Base-by-base conservation (phyloP, 2,113 vertebrate species). In the Xiphophorus couchianus region DNA sequence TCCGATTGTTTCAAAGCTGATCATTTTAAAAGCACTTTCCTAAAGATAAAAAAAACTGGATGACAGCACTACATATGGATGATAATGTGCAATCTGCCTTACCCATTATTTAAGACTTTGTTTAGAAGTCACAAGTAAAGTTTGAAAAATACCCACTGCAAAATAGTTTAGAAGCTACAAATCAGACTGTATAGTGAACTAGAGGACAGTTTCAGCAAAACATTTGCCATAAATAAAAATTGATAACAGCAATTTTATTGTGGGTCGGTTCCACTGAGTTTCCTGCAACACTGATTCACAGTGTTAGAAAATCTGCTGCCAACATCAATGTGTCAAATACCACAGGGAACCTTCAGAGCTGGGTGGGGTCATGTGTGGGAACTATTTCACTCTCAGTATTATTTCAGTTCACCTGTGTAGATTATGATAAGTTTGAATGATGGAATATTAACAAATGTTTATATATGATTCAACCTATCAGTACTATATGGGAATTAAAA, bases 231-330 rank as follows among this genome's bases (percentile, higher is more conserved):
- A 17, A 39, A 58, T 60, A 11, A 3, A 58, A 28, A 30, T 42
- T 14, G 1, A 25, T 60, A 67, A 29, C 3, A 17, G 7, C 39
- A 19, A 22, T 15, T 13, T 69, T 35, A 48, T 39, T 74, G 72
- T 5, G 4, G 6, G 44, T 35, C 48, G 7, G 62, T 14, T 37
- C 7, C n/a, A 37, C 3, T 61, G 60, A 61, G n/a, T 29, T 61
- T 28, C 60, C 60, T 28, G n/a, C n/a, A 28, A 61, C n/a, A 29
- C 27, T 58, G n/a, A 10, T 74, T 15, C 10, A 37, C 54, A 33
- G 22, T 7, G 39, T 29, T 75, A 29, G 42, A 75, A 67, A 13
- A 61, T 13, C 27, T 68, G 51, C 64, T 75, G 65, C 65, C 58
- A 68, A 67, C 11, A 75, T 30, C 51, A 31, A 29, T 27, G 58